phyloP scores from a whole-genome alignment of 2,113 vertebrate genomes.

The Ariopsis seemanni region DNA sequence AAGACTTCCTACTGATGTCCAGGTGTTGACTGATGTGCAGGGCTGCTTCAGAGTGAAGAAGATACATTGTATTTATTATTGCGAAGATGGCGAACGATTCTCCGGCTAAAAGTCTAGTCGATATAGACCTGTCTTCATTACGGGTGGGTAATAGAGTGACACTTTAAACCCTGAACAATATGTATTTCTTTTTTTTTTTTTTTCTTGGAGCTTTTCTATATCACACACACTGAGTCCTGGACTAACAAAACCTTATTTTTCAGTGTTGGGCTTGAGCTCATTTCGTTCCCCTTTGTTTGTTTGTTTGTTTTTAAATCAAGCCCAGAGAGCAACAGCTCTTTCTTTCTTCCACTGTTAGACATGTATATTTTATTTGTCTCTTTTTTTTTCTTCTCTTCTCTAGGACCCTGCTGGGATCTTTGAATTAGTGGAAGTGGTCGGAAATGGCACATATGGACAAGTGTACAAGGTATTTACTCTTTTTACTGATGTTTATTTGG shows the following conservation, averaged over 20 bases:
- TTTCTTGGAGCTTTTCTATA: neutral
- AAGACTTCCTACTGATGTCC: constrained; percentile 55
- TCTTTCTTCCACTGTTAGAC: neutral
- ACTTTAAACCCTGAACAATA: neutral
- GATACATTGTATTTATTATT: constrained; percentile 56
- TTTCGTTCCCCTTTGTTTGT: constrained; percentile 67
- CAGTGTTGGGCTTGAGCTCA: constrained; percentile 26
- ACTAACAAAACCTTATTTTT: neutral
- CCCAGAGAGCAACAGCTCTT: constrained; percentile 57
- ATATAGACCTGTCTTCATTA: constrained; percentile 90
- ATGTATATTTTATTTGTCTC: neutral
- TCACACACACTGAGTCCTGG: neutral
- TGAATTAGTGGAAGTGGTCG: constrained; percentile 87
- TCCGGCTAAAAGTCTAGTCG: constrained; percentile 93
- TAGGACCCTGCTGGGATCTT: constrained; percentile 89
- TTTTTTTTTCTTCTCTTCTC: too few species aligned
- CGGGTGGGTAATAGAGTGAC: constrained; percentile 76
- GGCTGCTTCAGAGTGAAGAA: constrained; percentile 54
- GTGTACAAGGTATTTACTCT: constrained; percentile 78
- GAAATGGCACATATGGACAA: constrained; percentile 89
- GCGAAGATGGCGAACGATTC: constrained; percentile 94
- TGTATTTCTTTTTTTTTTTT: too few species aligned
- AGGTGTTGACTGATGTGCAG: constrained; percentile 27
- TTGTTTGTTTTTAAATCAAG: constrained; percentile 51
- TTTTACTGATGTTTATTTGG: too few species aligned